Evolutionary conservation across 1,140 invertebrate genomes (phyloP).

Genomic region (Myzus persicae): DNA sequence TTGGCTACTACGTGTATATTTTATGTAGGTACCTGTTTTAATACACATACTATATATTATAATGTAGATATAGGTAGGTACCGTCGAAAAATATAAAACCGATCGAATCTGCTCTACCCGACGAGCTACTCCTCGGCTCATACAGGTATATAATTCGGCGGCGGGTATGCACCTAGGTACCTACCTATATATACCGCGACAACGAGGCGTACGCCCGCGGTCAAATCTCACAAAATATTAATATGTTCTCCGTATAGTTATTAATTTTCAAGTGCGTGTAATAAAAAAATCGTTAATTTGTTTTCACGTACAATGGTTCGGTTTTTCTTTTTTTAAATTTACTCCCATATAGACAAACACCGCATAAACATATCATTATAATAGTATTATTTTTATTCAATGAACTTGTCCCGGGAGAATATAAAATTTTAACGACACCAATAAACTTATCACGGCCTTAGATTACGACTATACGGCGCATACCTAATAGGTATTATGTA

Average conservation of each 20-base stretch:
- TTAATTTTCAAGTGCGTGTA: background rate
- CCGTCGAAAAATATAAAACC: background rate
- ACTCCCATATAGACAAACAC: background rate
- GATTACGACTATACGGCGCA: background rate
- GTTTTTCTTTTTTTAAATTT: background rate
- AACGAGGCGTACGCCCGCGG: background rate
- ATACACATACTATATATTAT: no score
- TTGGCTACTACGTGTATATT: background rate
- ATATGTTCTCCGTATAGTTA: background rate
- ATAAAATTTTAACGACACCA: background rate
- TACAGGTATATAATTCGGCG: background rate
- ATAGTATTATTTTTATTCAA: background rate
- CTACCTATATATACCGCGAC: background rate
- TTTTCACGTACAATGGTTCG: background rate
- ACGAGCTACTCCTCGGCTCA: no score
- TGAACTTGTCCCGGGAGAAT: background rate
- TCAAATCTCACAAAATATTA: conserved; percentile 9
- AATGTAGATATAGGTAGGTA: no score
- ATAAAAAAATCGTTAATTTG: conserved; percentile 6
- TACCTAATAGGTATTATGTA: background rate
- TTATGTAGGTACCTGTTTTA: no score
- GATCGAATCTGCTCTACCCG: background rate
- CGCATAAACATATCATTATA: no score
- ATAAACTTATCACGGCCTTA: background rate
- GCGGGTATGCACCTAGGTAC: no score